Base-by-base conservation (phyloP, 30 jellyfish, hydroid and myxozoan genomes). In the Turritopsis rubra region DNA sequence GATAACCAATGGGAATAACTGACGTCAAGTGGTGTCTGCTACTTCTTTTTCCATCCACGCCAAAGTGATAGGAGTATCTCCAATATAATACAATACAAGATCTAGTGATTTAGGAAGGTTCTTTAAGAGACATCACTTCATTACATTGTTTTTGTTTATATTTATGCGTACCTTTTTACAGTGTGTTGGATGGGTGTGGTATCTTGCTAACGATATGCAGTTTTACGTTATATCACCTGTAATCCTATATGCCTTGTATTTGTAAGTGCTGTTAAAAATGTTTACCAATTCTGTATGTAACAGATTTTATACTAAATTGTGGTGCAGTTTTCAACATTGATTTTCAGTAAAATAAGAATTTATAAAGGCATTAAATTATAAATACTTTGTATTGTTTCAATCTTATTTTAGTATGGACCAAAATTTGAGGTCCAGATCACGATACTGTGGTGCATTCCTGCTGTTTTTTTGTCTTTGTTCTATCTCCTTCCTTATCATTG, bases 181-280 rank as follows among this genome's bases (percentile, higher is more conserved):
- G 99, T 93, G 99, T 66, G 71, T 93, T 60, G 94, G 92, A 22
- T 93, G 99, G 99, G 80, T 96, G 0, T 93, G 99, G 99, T 93
- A 93, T 41, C 75, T 93, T 25, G 99, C 99, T 31, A 93, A 93
- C 72, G 99, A 93, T 91, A 93, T 93, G 99, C 99, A 93, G 77
- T 93, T 93, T 79, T 93, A 76, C 84, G 68, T 88, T 87, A 81
- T 93, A 76, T 79, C 95, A 7, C 99, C 99, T 18, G 81, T 85
- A 23, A 84, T 93, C 28, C 72, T 93, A 23, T 88, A 71, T 52
- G 26, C 66, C 29, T 53, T 89, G 91, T 86, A 87, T 91, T 29
- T 72, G 99, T 93, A 79, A 75, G 99, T 75, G 22, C 52, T n/a
- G 19, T 60, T n/a, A n/a, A n/a, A n/a, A n/a, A 41, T 13, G 60